These are phyloP conservation scores for Zelleria hepariella DNA, from an alignment of 2,888 invertebrate genomes.

Conservation along the genomic window DNA sequence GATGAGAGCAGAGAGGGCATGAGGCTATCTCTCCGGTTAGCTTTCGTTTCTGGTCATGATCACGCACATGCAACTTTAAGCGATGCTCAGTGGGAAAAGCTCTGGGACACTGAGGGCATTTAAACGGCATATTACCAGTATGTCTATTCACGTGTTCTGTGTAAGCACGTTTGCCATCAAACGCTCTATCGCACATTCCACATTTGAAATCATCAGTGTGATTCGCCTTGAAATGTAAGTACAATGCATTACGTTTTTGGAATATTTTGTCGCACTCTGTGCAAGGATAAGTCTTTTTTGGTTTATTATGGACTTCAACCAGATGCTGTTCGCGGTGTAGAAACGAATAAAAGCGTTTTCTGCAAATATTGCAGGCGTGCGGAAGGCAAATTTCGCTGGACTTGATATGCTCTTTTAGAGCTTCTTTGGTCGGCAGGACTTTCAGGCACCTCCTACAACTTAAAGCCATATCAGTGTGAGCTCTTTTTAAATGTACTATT, in stretches of 20 bases:
- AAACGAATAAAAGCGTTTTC: conserved; percentile 6
- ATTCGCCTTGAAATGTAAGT: neutral
- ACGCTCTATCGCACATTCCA: neutral
- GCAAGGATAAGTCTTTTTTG: conserved; percentile 5
- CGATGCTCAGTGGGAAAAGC: neutral
- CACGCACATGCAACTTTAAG: neutral
- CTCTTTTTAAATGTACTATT: neutral
- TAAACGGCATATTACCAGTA: neutral
- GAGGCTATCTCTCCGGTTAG: neutral
- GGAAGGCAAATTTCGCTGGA: conserved; percentile 3
- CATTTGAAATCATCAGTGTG: neutral
- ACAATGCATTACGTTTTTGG: neutral
- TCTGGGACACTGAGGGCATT: neutral
- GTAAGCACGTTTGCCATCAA: neutral
- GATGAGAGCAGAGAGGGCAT: neutral
- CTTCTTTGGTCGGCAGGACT: conserved; percentile 3
- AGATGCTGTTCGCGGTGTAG: conserved; percentile 6
- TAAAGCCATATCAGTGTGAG: neutral
- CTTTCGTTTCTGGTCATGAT: neutral
- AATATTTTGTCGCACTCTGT: conserved; percentile 3
- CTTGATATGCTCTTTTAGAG: conserved; percentile 5
- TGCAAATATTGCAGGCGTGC: conserved; percentile 1
- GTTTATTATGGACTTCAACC: conserved; percentile 4
- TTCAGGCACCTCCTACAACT: conserved; percentile 5
- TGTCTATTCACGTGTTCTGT: neutral